Evolutionary conservation across 2,888 invertebrate genomes (phyloP).

Genomic region (Ophioninae sp.): DNA sequence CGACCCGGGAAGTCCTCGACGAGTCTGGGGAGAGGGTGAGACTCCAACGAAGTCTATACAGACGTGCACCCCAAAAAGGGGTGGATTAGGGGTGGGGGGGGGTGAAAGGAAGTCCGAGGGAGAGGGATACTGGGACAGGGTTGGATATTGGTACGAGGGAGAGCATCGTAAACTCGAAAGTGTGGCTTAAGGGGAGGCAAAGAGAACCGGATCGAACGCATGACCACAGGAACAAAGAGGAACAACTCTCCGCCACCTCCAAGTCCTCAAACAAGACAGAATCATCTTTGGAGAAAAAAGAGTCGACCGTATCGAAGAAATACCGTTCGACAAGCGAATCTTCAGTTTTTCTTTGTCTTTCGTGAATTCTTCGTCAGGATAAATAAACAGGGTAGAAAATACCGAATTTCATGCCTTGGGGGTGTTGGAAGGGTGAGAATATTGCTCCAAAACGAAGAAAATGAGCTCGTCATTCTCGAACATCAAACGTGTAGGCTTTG

Average conservation of each 20-base stretch:
- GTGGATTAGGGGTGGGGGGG: constrained; percentile 17
- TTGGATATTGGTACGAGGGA: constrained; percentile 25
- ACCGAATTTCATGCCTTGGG: too few species aligned
- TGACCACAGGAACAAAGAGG: constrained; percentile 57
- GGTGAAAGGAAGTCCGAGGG: constrained; percentile 21
- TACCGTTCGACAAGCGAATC: constrained; percentile 18
- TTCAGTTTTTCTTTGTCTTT: constrained; percentile 6
- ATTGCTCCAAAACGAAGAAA: constrained; percentile 27
- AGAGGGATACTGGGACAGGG: not conserved
- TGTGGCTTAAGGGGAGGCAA: constrained; percentile 30
- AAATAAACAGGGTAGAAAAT: not conserved
- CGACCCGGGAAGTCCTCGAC: constrained; percentile 75
- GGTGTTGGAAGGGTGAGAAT: not conserved
- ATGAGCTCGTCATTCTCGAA: constrained; percentile 53
- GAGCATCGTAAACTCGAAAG: constrained; percentile 28
- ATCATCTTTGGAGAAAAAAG: constrained; percentile 29
- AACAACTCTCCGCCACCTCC: constrained; percentile 6
- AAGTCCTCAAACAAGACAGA: constrained; percentile 15
- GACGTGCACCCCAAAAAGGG: not conserved
- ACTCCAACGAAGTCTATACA: constrained; percentile 45
- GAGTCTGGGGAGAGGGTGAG: constrained; percentile 47
- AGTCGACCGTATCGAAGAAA: constrained; percentile 32
- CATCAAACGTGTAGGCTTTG: constrained; percentile 37
- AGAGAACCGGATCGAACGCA: constrained; percentile 45
- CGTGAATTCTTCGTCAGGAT: constrained; percentile 1